Conservation (phyloP, 2,797 vertebrate genomes). For the Neopelma chrysocephalum region DNA sequence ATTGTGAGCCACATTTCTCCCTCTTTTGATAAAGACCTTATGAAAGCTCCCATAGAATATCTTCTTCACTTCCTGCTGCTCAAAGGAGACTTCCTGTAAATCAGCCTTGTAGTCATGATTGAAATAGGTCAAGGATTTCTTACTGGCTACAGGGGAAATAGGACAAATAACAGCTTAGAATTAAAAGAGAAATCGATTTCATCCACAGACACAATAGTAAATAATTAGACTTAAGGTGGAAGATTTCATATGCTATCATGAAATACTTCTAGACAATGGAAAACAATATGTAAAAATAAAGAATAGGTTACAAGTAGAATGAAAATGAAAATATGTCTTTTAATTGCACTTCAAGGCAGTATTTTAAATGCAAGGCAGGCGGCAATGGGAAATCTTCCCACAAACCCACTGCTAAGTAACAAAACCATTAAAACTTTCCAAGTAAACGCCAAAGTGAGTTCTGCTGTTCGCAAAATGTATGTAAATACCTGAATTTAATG, state of each 20-base stretch:
- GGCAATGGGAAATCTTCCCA: neutral
- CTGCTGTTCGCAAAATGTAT: neutral
- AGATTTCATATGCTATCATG: neutral
- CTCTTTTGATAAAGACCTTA: conserved; percentile 81
- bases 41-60: conserved; percentile 96
- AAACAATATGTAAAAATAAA: neutral
- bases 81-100: conserved; percentile 89
- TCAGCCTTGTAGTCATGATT: conserved; percentile 88
- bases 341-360: neutral
- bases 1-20: neutral
- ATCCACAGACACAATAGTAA: neutral
- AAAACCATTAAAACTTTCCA: neutral
- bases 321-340: neutral
- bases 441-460: neutral
- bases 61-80: conserved; percentile 86
- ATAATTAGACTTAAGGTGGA: neutral
- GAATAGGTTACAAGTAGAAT: neutral
- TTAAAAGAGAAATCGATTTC: neutral
- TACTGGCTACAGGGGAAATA: conserved; percentile 75
- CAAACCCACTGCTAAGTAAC: neutral
- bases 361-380: neutral
- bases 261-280: neutral
- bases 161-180: neutral
- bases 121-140: conserved; percentile 89
- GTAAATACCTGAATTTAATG: neutral